Conservation (phyloP, 2,888 invertebrate genomes). For the Invenusta paracnida region DNA sequence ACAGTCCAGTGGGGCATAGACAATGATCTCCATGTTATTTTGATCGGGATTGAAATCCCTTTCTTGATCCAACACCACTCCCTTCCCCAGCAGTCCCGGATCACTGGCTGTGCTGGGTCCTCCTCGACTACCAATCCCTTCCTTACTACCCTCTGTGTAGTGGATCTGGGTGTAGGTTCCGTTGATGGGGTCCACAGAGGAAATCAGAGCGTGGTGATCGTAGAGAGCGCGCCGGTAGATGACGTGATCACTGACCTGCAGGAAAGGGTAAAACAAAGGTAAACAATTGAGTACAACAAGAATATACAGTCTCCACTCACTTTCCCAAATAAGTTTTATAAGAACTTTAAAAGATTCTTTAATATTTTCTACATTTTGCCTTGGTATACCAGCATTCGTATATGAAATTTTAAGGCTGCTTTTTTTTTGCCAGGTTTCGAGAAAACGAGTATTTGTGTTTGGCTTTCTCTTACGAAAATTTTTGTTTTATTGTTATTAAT, state of each 20-base stretch:
- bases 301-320: too few relatives aligned
- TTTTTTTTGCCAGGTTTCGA: too few relatives aligned
- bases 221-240: background rate
- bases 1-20: slow-evolving; percentile 31
- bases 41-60: background rate
- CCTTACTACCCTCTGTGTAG: too few relatives aligned
- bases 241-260: slow-evolving; percentile 7
- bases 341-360: too few relatives aligned
- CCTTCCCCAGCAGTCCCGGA: background rate
- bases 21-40: background rate
- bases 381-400: too few relatives aligned
- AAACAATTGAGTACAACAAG: too few relatives aligned
- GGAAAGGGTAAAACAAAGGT: background rate
- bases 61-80: background rate
- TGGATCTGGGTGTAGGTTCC: slow-evolving; percentile 26
- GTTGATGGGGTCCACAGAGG: background rate
- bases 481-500: too few relatives aligned
- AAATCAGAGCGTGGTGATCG: slow-evolving; percentile 20
- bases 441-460: too few relatives aligned
- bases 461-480: too few relatives aligned
- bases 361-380: too few relatives aligned
- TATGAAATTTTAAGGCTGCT: too few relatives aligned
- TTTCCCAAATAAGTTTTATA: too few relatives aligned
- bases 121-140: background rate
- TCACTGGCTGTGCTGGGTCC: background rate